Percentiles rank a stretch among this genome's conserved stretches.
phyloP scores from a whole-genome alignment of 2,797 vertebrate species.

The Cyclura pinguis region DNA sequence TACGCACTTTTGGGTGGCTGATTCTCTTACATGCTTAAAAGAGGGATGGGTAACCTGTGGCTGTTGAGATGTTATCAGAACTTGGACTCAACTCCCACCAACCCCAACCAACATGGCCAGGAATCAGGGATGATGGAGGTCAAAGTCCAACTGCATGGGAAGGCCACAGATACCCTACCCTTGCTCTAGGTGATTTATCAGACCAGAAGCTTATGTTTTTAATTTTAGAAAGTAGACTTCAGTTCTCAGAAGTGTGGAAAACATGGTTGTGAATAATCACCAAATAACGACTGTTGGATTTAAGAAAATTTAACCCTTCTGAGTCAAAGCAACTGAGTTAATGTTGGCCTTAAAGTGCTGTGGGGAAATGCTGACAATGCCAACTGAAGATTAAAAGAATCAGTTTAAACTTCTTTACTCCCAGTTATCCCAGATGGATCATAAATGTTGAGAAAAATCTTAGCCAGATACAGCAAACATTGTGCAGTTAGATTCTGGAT shows the following conservation, averaged over 20 bases:
- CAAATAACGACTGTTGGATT: neutral
- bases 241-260: neutral
- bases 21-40: neutral
- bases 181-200: neutral
- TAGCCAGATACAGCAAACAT: neutral
- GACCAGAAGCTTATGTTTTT: neutral
- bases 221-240: neutral
- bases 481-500: neutral
- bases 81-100: neutral
- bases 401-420: neutral
- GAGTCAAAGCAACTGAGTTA: neutral
- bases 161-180: neutral
- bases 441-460: neutral
- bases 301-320: neutral
- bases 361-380: neutral
- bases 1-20: neutral
- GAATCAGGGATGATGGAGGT: neutral
- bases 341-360: neutral
- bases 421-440: neutral
- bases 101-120: neutral
- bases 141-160: neutral
- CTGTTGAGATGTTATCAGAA: neutral
- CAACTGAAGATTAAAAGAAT: neutral
- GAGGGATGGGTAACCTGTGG: neutral
- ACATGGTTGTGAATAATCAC: neutral